Base-by-base conservation (phyloP, 2,797 vertebrate species). In the Sebastes iracundus region DNA sequence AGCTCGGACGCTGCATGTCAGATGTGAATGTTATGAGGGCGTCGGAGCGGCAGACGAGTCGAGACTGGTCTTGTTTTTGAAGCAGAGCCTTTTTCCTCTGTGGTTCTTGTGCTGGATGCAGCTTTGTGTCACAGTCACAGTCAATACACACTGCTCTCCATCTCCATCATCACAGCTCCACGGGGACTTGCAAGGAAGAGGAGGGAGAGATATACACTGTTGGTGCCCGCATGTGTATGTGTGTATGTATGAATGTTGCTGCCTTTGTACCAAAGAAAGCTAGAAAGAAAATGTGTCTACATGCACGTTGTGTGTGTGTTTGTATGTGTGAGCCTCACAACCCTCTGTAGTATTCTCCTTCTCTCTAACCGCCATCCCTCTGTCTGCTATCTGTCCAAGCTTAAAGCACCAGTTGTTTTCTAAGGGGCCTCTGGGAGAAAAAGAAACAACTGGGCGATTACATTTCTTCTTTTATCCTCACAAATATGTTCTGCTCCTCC, bases 371-470 rank as follows among this genome's bases (percentile, higher is more conserved):
- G 58, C 88, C 92, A 90, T 91, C 85, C 76, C 82, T 90, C 89
- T 88, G 88, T 92, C 90, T 95, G 89, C 88, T 92, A 91, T 95
- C 93, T 94, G 93, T 93, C 91, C 88, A 88, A 92, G 92, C 93
- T 93, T 94, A 94, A 95, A 94, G 90, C 82, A 62, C 77, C 91
- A 92, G 91, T 94, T 93, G 91, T 94, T 94, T 93, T 91, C 88
- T 73, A 68, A 71, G 72, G 85, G 87, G 83, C 90, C 93, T 91
- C 56, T 87, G 94, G 92, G 90, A 91, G 78, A 88, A 87, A 90
- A 88, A 85, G 82, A 92, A 93, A 94, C 90, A 93, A 95, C 88
- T 77, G 75, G 88, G 85, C 80, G 83, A 93, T 94, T 95, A 93
- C 79, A 82, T 69, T 86, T 75, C 70, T 77, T 62, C 89, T 93